These are phyloP conservation scores for Dryoscopus gambensis DNA, from an alignment of 2,113 vertebrate genomes.

Conservation along the genomic window DNA sequence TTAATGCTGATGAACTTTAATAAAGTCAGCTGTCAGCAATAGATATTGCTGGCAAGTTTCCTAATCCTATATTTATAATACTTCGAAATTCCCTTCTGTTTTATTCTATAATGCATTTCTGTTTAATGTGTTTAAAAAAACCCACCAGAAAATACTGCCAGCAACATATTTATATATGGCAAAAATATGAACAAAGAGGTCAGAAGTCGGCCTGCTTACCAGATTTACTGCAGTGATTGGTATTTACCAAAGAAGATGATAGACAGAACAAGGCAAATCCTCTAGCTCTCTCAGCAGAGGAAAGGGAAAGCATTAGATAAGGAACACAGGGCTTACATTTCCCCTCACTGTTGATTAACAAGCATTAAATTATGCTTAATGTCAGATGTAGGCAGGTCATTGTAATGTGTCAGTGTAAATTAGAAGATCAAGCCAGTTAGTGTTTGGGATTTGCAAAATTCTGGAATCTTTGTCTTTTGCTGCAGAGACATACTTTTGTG, in stretches of 20 bases:
- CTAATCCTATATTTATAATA: slow-evolving; percentile 70
- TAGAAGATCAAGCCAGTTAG: background rate
- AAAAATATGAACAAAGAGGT: slow-evolving; percentile 41
- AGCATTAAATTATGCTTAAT: slow-evolving; percentile 3
- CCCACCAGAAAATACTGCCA: slow-evolving; percentile 48
- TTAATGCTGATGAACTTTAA: slow-evolving; percentile 77
- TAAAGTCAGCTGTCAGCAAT: slow-evolving; percentile 72
- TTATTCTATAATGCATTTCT: slow-evolving; percentile 54
- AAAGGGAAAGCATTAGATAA: background rate
- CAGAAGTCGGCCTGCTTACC: slow-evolving; percentile 51
- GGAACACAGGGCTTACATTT: background rate
- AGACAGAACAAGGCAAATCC: slow-evolving; percentile 38
- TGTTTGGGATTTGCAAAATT: background rate
- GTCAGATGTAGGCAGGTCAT: background rate
- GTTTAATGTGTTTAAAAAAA: slow-evolving; percentile 57
- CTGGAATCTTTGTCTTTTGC: background rate
- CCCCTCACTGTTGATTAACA: slow-evolving; percentile 35
- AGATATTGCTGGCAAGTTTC: slow-evolving; percentile 71
- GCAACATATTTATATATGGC: slow-evolving; percentile 51
- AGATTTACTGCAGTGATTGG: slow-evolving; percentile 57
- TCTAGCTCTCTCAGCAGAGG: slow-evolving; percentile 15
- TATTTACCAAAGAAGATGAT: slow-evolving; percentile 48
- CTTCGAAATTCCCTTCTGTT: slow-evolving; percentile 70
- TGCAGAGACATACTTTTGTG: background rate
- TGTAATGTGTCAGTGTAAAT: background rate